Percentiles rank a stretch among this genome's conserved stretches.
These are phyloP conservation scores for Cepphus grylle DNA, from an alignment of 2,113 vertebrate species.

Conservation along the genomic window DNA sequence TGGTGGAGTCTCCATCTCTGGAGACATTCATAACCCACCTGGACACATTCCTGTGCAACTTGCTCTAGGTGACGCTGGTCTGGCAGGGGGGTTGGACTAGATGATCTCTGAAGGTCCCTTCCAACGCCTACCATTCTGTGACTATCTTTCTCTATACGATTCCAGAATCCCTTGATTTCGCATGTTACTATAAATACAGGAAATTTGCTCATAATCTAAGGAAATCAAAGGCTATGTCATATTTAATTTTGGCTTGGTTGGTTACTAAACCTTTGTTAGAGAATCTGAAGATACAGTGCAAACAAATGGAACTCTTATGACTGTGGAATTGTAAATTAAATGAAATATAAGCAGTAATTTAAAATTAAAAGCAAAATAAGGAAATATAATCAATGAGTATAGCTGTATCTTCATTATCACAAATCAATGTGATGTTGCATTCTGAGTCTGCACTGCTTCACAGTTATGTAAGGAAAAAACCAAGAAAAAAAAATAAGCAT, in stretches of 20 bases:
- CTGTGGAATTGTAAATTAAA: background rate
- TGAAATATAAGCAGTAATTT: background rate
- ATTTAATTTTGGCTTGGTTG: background rate
- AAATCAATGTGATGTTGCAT: background rate
- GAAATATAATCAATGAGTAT: background rate
- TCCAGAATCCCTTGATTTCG: background rate
- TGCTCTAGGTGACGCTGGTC: no score
- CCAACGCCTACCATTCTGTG: no score
- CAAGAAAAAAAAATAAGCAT: background rate
- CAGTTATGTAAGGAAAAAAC: background rate
- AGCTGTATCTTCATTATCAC: background rate
- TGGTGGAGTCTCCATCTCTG: no score
- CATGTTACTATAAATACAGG: background rate
- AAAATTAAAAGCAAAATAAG: background rate
- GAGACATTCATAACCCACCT: no score
- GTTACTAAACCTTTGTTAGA: background rate
- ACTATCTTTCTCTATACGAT: background rate
- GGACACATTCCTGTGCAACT: no score
- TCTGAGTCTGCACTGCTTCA: background rate
- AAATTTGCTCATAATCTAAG: background rate
- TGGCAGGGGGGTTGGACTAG: no score
- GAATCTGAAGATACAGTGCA: background rate
- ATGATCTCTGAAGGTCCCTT: no score
- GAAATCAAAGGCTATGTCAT: background rate
- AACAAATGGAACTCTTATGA: background rate